Conservation (phyloP, 1,140 invertebrate genomes). For the Phocides pigmalion region DNA sequence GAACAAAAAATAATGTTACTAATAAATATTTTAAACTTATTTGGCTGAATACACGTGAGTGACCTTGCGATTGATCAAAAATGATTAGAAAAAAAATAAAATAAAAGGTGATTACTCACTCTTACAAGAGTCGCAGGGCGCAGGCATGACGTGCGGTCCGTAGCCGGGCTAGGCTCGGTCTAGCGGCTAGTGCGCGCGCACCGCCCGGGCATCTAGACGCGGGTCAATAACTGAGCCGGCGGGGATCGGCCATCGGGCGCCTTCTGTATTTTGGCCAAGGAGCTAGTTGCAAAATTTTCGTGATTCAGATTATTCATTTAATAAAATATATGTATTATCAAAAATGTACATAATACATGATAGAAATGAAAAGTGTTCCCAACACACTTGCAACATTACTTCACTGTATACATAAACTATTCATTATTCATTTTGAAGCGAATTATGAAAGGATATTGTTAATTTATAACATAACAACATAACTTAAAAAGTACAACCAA, state of each 20-base stretch:
- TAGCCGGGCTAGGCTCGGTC: slow-evolving; percentile 52
- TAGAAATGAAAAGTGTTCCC: no score
- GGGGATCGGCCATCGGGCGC: slow-evolving; percentile 25
- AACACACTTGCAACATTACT: no score
- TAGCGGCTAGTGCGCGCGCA: slow-evolving; percentile 51
- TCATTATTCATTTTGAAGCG: no score
- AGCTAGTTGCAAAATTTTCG: neutral
- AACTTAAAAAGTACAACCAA: no score
- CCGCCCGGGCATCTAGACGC: slow-evolving; percentile 34
- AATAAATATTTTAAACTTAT: no score
- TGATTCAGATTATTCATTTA: neutral
- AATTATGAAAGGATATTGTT: no score
- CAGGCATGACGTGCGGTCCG: slow-evolving; percentile 60
- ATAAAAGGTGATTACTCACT: slow-evolving; percentile 49
- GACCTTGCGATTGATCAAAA: no score
- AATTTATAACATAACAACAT: no score
- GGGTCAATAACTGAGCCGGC: slow-evolving; percentile 76
- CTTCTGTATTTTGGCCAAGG: neutral
- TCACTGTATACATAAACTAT: no score
- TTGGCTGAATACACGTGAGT: no score
- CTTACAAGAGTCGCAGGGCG: slow-evolving; percentile 75
- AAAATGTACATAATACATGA: slow-evolving; percentile 22
- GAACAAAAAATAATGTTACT: no score
- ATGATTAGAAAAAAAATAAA: slow-evolving; percentile 12
- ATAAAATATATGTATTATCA: slow-evolving; percentile 21